A percentile compares a stretch with the other conserved stretches of the same genome.
Evolutionary conservation across 2,797 vertebrate species (phyloP).

Genomic region (Lateolabrax maculatus): DNA sequence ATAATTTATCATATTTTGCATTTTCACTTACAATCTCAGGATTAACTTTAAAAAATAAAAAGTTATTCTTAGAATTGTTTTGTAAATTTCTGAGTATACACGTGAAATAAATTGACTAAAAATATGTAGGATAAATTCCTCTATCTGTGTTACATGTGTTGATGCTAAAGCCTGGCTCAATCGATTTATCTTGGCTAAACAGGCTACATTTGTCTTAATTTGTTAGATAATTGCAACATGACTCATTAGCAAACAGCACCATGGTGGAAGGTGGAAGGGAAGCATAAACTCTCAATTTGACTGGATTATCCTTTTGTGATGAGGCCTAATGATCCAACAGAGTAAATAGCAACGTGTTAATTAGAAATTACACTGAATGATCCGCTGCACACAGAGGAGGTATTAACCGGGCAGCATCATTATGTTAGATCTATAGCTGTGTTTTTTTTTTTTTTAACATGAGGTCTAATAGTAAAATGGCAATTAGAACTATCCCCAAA

Average conservation of each 20-base stretch:
- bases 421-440: constrained; percentile 57
- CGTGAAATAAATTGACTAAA: constrained; percentile 2
- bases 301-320: constrained; percentile 87
- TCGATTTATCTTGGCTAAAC: constrained; percentile 72
- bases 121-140: constrained; percentile 8
- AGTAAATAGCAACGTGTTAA: constrained; percentile 89
- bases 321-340: constrained; percentile 85
- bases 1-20: background rate
- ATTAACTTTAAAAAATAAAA: background rate
- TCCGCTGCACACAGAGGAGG: constrained; percentile 80
- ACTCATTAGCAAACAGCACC: constrained; percentile 79
- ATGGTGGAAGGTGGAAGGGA: constrained; percentile 72
- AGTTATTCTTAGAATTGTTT: too few relatives aligned
- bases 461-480: constrained; percentile 44
- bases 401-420: constrained; percentile 70
- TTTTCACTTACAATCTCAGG: background rate
- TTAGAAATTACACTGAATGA: constrained; percentile 86
- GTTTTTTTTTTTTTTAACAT: constrained; percentile 39
- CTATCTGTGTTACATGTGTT: background rate
- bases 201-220: constrained; percentile 77
- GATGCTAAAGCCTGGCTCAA: constrained; percentile 15
- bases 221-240: constrained; percentile 72
- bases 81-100: too few relatives aligned
- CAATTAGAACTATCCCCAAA: constrained; percentile 18
- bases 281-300: constrained; percentile 85